Conservation (phyloP, 2,113 vertebrate genomes). For the Grammomys surdaster region DNA sequence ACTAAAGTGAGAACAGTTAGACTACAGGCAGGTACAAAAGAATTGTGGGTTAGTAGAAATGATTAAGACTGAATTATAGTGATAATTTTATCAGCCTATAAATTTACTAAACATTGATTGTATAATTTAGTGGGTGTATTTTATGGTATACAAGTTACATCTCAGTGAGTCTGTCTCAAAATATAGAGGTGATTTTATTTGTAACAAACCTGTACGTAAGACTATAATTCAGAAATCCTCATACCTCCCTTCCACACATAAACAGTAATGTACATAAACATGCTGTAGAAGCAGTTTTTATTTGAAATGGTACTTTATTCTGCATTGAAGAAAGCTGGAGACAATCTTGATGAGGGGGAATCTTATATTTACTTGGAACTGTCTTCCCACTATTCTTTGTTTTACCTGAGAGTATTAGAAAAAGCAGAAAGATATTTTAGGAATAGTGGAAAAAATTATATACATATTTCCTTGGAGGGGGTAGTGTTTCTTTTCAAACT, state of each 20-base stretch:
- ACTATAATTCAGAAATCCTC: not conserved
- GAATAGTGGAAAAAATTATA: not conserved
- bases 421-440: not conserved
- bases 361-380: not conserved
- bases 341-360: not conserved
- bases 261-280: not conserved
- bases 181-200: not conserved
- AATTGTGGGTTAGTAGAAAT: not conserved
- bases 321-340: not conserved
- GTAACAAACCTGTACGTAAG: not conserved
- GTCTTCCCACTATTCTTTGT: constrained; percentile 17
- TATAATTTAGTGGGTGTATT: not conserved
- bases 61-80: not conserved
- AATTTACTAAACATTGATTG: not conserved
- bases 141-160: not conserved
- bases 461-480: not conserved
- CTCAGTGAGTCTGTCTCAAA: not conserved
- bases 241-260: not conserved
- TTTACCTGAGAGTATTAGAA: not conserved
- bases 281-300: not conserved
- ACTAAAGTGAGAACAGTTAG: not conserved
- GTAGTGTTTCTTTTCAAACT: not conserved
- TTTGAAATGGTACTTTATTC: not conserved
- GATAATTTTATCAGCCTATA: not conserved
- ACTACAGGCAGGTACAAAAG: not conserved